Conservation (phyloP, 2,888 invertebrate species). For the Carterocephalus palaemon region DNA sequence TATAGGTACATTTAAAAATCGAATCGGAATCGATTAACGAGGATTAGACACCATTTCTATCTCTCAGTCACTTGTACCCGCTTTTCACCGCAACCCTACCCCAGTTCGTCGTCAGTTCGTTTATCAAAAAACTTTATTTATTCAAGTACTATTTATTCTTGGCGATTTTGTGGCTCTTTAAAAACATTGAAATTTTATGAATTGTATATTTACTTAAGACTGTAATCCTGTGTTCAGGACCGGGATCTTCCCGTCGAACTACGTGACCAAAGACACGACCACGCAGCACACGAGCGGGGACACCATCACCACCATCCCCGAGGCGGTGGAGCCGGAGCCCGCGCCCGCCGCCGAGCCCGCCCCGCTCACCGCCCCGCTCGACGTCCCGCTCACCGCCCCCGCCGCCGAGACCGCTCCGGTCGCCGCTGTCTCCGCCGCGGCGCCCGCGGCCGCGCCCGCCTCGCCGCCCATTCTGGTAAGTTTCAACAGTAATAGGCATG, state of each 20-base stretch:
- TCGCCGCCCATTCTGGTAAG: slow-evolving; percentile 25
- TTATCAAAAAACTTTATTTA: too few species aligned
- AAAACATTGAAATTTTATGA: too few species aligned
- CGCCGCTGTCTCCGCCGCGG: slow-evolving; percentile 15
- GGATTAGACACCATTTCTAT: too few species aligned
- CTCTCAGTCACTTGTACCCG: too few species aligned
- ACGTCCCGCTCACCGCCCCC: slow-evolving; percentile 40
- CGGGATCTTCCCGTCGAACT: slow-evolving; percentile 99
- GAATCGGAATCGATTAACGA: too few species aligned
- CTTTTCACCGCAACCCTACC: too few species aligned
- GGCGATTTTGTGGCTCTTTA: too few species aligned
- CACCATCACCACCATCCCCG: slow-evolving; percentile 55
- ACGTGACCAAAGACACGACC: slow-evolving; percentile 84
- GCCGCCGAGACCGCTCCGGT: slow-evolving; percentile 53
- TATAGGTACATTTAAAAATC: too few species aligned
- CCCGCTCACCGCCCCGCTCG: slow-evolving; percentile 19
- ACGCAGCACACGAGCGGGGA: slow-evolving; percentile 61
- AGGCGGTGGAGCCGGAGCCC: slow-evolving; percentile 53
- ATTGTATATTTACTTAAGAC: background rate
- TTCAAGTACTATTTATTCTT: too few species aligned
- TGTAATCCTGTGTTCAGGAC: slow-evolving; percentile 57
- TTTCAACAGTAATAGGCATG: background rate
- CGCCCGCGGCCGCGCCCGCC: slow-evolving; percentile 27
- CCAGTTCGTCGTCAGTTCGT: too few species aligned
- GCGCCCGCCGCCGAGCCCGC: slow-evolving; percentile 69